phyloP scores from a whole-genome alignment of 2,888 invertebrate species.

The Psococerastis gibbosa region DNA sequence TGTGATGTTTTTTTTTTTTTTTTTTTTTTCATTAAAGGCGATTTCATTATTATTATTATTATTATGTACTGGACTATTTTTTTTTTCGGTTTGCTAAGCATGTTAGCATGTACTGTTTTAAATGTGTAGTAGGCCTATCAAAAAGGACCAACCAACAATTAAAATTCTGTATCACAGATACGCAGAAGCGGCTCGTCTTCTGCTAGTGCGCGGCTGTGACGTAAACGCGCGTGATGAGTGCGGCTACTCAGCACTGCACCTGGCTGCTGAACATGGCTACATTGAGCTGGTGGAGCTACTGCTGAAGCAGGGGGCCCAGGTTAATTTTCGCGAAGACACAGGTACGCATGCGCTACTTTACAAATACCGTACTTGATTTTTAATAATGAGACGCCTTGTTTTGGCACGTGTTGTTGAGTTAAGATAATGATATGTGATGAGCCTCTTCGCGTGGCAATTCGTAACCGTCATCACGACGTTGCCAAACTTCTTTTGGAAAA shows the following conservation, averaged over 20 bases:
- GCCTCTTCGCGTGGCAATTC: constrained; percentile 71
- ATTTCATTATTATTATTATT: too few relatives aligned
- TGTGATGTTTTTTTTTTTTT: too few relatives aligned
- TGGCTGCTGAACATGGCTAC: constrained; percentile 75
- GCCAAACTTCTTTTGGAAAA: constrained; percentile 43
- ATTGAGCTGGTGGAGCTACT: constrained; percentile 49
- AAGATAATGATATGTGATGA: constrained; percentile 64
- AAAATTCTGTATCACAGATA: too few relatives aligned
- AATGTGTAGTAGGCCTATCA: too few relatives aligned
- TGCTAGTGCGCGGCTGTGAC: constrained; percentile 64
- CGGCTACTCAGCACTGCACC: constrained; percentile 77
- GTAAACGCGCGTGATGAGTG: constrained; percentile 72
- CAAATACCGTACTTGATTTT: too few relatives aligned
- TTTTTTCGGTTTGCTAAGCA: not conserved
- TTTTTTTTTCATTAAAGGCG: too few relatives aligned
- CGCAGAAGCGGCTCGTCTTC: constrained; percentile 56
- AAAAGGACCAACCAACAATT: too few relatives aligned
- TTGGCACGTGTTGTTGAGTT: too few relatives aligned
- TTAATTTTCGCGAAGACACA: constrained; percentile 57
- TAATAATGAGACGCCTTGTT: too few relatives aligned
- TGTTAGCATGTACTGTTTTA: too few relatives aligned
- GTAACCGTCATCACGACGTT: constrained; percentile 57
- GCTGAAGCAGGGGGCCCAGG: constrained; percentile 56
- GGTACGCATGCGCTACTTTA: constrained; percentile 27
- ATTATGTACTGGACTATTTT: not conserved